Evolutionary conservation across 2,113 vertebrate genomes (phyloP).

Genomic region (Hyaena hyaena): DNA sequence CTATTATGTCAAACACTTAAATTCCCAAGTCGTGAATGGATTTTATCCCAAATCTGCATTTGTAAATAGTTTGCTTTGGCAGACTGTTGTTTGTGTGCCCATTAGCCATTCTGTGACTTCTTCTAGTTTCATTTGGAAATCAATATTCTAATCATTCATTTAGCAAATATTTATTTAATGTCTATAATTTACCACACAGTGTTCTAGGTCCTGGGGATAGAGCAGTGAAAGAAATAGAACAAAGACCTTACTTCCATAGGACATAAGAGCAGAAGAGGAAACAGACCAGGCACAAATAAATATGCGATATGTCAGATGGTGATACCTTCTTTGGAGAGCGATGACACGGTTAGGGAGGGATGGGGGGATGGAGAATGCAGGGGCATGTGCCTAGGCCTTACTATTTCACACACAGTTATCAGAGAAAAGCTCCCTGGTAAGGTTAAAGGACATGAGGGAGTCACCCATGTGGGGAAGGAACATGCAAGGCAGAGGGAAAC

Average conservation of each 20-base stretch:
- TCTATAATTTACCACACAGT: background rate
- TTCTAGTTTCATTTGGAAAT: background rate
- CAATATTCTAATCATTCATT: background rate
- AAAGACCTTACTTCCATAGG: background rate
- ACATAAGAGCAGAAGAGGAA: background rate
- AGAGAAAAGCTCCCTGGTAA: background rate
- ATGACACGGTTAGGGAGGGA: background rate
- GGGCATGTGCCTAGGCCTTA: background rate
- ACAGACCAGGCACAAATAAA: background rate
- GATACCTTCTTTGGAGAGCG: background rate
- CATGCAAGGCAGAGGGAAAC: background rate
- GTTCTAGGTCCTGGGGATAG: background rate
- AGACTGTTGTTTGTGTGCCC: background rate
- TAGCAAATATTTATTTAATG: background rate
- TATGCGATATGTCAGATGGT: background rate
- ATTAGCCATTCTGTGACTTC: background rate
- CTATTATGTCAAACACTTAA: background rate
- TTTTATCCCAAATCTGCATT: background rate
- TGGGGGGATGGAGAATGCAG: background rate
- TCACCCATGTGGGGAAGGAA: background rate
- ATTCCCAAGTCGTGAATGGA: background rate
- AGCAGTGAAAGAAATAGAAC: background rate
- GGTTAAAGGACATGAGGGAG: background rate
- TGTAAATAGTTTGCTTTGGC: background rate
- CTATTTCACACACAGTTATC: background rate